Evolutionary conservation across 2,888 invertebrate species (phyloP).

Genomic region (Sussaba pulchella): DNA sequence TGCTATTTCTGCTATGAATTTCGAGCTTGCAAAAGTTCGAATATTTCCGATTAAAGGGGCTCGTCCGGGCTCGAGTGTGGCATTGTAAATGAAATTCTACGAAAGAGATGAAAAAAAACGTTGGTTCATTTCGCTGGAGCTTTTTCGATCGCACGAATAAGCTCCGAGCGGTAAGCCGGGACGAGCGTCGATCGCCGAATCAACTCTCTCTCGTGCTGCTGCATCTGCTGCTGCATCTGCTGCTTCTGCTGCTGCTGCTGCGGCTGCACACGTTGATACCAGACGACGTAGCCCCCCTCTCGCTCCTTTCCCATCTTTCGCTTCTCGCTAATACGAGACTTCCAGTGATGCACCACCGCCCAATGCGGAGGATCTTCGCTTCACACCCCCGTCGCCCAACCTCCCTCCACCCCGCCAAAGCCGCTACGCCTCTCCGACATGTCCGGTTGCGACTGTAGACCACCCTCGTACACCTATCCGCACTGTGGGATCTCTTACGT

Average conservation of each 20-base stretch:
- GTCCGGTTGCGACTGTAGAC: not conserved
- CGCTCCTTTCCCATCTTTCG: conserved; percentile 10
- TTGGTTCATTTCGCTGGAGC: not conserved
- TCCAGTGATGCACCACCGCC: conserved; percentile 72
- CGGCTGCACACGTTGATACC: conserved; percentile 60
- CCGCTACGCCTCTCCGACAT: conserved; percentile 22
- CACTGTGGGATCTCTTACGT: not conserved
- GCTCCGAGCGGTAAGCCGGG: conserved; percentile 32
- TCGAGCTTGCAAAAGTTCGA: no score
- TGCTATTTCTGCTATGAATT: not conserved
- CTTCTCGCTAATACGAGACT: conserved; percentile 53
- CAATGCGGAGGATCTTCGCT: conserved; percentile 71
- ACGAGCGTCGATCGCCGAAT: conserved; percentile 55
- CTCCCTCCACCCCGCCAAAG: conserved; percentile 23
- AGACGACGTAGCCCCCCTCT: not conserved
- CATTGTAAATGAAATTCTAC: not conserved
- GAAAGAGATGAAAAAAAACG: no score
- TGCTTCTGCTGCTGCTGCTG: no score
- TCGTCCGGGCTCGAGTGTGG: not conserved
- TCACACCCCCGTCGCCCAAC: conserved; percentile 58
- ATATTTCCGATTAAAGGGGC: no score
- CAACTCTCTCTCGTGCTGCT: conserved; percentile 53
- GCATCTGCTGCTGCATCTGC: no score
- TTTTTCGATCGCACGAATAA: conserved; percentile 8
- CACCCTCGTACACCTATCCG: not conserved